Conservation (phyloP, 2,113 vertebrate species). For the Perca schrenkii region DNA sequence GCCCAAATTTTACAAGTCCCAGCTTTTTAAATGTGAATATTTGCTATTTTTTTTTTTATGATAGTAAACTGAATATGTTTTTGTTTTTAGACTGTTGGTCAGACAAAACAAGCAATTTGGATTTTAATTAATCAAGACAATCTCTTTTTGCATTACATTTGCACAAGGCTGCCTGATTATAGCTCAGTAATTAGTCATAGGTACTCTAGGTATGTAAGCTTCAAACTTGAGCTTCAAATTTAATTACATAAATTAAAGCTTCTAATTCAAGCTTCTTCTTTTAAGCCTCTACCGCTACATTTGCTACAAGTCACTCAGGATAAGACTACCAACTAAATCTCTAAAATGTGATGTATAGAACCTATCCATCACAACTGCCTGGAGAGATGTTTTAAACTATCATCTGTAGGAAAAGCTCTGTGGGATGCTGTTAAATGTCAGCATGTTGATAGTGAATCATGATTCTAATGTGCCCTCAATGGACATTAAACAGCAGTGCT, state of each 20-base stretch:
- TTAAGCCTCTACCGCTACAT: constrained; percentile 10
- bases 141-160: not conserved
- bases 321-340: not conserved
- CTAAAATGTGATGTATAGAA: not conserved
- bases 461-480: constrained; percentile 40
- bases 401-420: constrained; percentile 7
- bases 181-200: constrained; percentile 22
- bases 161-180: constrained; percentile 31
- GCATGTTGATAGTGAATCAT: constrained; percentile 23
- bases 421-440: constrained; percentile 36
- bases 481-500: constrained; percentile 20
- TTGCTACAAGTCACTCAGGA: constrained; percentile 9
- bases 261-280: constrained; percentile 29
- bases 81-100: not conserved
- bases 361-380: not conserved
- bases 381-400: constrained; percentile 1
- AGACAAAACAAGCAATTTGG: not conserved
- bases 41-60: not conserved
- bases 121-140: constrained; percentile 10
- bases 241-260: no score
- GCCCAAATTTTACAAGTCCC: not conserved
- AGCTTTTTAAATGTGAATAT: not conserved
- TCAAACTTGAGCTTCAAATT: not conserved
- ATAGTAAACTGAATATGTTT: not conserved
- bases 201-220: constrained; percentile 36